Evolutionary conservation across 2,888 invertebrate species (phyloP), one percentile per base, ranked within the genome.

Genomic region (Bedellia somnulentella): DNA sequence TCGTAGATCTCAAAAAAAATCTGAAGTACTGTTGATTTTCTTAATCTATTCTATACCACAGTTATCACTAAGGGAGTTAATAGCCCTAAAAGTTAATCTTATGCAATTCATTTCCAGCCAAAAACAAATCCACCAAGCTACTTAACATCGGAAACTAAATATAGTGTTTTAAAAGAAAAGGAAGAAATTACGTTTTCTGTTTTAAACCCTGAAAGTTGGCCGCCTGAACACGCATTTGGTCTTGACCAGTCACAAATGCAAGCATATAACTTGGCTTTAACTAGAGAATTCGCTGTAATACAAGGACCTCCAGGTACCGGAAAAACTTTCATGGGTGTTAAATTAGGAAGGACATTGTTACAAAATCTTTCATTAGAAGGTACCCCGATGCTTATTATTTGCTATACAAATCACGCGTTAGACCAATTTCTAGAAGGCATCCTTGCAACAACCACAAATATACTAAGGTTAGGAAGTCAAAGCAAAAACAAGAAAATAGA

Each of bases 291-390:
- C 38, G 81, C 82, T 1, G 77, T 91, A 1, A 87, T 92, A 36
- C 92, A 92, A 70, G 93, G 93, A 0, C 92, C 92, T 0, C 92
- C 93, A 0, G 93, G 93, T 2, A 92, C 92, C 0, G 93, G 92
- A 0, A 93, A 92, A 71, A 91, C 92, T 0, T 87, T 79, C 52
- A 56, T 92, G 35, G 91, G 91, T 0, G 62, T 89, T 16, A 85
- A 87, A 76, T 81, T 93, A 12, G 83, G 86, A 1, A 68, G 82
- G 31, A 79, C 81, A 0, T 48, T 93, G 14, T 53, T 91, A 2
- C 57, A 77, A 34, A 90, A 87, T 49, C 39, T 70, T 8, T 67
- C 73, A 5, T 47, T 76, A n/a, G 70, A 73, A 39, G 63, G 63
- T n/a, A 62, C 66, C 2, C 87, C 87, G 1, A 85, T 92, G 52